Base-by-base conservation (phyloP, 2,113 vertebrate genomes). In the Upupa epops region DNA sequence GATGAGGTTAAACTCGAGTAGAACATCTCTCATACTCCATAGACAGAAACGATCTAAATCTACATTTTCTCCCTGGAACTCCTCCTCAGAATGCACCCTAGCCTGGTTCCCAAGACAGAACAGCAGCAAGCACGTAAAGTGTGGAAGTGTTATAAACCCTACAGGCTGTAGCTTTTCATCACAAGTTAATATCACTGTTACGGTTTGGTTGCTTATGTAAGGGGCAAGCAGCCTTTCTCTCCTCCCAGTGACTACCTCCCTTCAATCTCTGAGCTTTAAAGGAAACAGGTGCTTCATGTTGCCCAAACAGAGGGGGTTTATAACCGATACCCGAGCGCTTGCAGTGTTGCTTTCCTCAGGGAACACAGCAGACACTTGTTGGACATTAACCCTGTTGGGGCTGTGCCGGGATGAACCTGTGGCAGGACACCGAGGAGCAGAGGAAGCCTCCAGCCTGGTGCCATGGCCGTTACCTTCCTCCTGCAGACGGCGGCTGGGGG, bases 51-150 rank as follows among this genome's bases (percentile, higher is more conserved):
- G 4, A 1, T 10, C 31, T 36, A 2, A 9, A 60, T 49, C 48
- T 34, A 42, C 13, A 46, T 70, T 19, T 68, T 14, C 29, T 72
- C 11, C 37, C 21, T 18, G 31, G 24, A 26, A 36, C 8, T 15
- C 37, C 29, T 49, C 1, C 0, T 4, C 36, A 22, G 40, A 13
- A 86, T 60, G 3, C 3, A 5, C 7, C 29, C 3, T 3, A 7
- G 51, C 26, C n/a, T 28, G 1, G 49, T 28, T 71, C 46, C 32
- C 16, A 11, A 1, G 6, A 45, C 58, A 28, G 56, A 31, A 3
- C 29, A 9, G 29, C 1, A 0, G 54, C 78, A 25, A n/a, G 5
- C 2, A 1, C 29, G 1, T 2, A 3, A 1, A 18, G 29, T 3
- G 7, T 12, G 49, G 29, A 22, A 32, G 40, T 4, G 5, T 31